A percentile compares a stretch with the other conserved stretches of the same genome.
These are phyloP conservation scores for Mizuhopecten yessoensis DNA, from an alignment of 1,140 invertebrate species.

Conservation along the genomic window DNA sequence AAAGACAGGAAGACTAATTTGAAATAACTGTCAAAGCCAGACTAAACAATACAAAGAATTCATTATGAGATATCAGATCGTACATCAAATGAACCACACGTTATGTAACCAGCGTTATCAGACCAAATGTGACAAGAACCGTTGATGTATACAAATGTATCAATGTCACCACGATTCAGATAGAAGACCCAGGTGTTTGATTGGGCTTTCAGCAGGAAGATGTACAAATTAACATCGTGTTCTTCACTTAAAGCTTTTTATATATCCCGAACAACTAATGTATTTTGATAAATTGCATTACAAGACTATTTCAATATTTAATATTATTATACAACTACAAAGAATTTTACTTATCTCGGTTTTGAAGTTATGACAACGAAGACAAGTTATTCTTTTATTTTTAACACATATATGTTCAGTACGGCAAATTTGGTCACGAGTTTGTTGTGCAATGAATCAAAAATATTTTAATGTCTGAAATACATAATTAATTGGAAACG, in stretches of 20 bases:
- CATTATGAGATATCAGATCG: neutral
- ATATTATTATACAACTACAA: neutral
- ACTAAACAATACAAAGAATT: slow-evolving; percentile 20
- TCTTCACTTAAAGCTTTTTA: neutral
- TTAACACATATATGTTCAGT: no score
- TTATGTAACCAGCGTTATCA: neutral
- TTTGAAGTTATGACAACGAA: neutral
- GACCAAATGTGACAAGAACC: neutral
- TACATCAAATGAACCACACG: neutral
- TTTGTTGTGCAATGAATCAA: neutral
- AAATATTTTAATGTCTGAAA: slow-evolving; percentile 15
- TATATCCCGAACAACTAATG: neutral
- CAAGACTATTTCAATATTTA: neutral
- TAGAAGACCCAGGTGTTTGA: slow-evolving; percentile 16
- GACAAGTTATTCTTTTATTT: no score
- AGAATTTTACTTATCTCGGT: neutral
- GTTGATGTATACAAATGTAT: neutral
- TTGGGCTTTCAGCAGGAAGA: neutral
- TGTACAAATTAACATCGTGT: neutral
- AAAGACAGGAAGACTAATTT: slow-evolving; percentile 1
- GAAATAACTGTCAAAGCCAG: slow-evolving; percentile 15
- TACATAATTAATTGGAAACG: neutral
- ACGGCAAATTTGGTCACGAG: neutral
- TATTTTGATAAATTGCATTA: neutral
- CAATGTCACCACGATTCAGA: neutral